Evolutionary conservation across 2,888 invertebrate genomes (phyloP), one percentile per base, ranked within the genome.

Genomic region (Thalpophila matura): DNA sequence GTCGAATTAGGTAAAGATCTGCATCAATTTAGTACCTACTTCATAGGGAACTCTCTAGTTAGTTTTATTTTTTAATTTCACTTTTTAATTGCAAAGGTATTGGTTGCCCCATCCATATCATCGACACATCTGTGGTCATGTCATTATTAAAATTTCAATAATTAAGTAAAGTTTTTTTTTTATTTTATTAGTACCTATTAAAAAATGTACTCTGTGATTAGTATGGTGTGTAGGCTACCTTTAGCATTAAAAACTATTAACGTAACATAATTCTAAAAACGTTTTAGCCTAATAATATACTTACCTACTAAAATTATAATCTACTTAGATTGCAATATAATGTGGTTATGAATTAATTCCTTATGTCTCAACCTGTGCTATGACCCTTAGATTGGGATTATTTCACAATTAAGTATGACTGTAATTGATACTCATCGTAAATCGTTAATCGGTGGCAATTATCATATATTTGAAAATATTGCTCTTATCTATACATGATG

Each of bases 381-480:
- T 62, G 66, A 75, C 59, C 63, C 68, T 60, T 60, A 63, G 38
- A 29, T 43, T n/a, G 5, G 59, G 73, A 57, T 68, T 68, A 77
- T 64, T 62, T 64, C 64, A 35, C 37, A 68, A 77, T 35, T 22
- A 43, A 37, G 31, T n/a, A 47, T 55, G 5, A 27, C 38, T 22
- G 37, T 51, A 67, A 46, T 60, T 31, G 45, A 63, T 63, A 68
- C 37, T 61, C 16, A 46, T 58, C 51, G 53, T 68, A 73, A 77
- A 77, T 68, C 31, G 51, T 22, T 49, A 46, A 61, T 64, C 49
- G 42, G 9, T 38, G 37, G 47, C 46, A 59, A 75, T 56, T 59
- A 64, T 58, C 33, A 62, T 68, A 58, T 53, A 47, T 65, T 63
- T 51, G n/a, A 60, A 56, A 59, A 56, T 75, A 61, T 65, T 68